These are phyloP conservation scores for Zaprionus ghesquierei DNA, from an alignment of 1,140 invertebrate genomes.

Conservation along the genomic window DNA sequence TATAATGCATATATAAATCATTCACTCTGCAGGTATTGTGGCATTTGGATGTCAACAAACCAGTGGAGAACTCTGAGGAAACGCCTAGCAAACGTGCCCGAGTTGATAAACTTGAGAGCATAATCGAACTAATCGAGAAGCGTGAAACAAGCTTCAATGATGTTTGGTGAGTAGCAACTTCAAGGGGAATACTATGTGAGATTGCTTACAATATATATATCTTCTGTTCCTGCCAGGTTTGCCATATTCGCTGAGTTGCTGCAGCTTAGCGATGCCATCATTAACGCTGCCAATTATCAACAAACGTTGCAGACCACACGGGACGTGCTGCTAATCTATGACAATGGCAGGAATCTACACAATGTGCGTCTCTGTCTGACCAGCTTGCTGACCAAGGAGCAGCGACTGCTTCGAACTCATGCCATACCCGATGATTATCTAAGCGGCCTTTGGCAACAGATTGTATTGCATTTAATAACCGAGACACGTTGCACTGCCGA, in stretches of 20 bases:
- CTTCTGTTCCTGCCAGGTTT: constrained; percentile 38
- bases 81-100: constrained; percentile 43
- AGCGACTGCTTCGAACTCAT: constrained; percentile 6
- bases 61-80: neutral
- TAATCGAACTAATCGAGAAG: constrained; percentile 53
- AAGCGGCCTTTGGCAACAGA: constrained; percentile 45
- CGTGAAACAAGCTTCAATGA: constrained; percentile 56
- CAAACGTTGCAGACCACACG: constrained; percentile 31
- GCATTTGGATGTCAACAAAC: constrained; percentile 31
- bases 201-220: neutral
- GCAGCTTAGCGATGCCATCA: constrained; percentile 37
- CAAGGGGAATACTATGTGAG: neutral
- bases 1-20: neutral
- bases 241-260: constrained; percentile 63
- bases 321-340: constrained; percentile 51
- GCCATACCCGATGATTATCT: constrained; percentile 26
- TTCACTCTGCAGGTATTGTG: constrained; percentile 38
- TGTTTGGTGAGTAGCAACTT: constrained; percentile 44
- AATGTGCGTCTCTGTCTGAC: constrained; percentile 51
- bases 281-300: constrained; percentile 59
- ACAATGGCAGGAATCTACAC: constrained; percentile 50
- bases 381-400: constrained; percentile 43
- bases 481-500: constrained; percentile 47
- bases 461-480: constrained; percentile 55
- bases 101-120: constrained; percentile 48